phyloP scores from a whole-genome alignment of 2,797 vertebrate species.

The Molossus molossus region DNA sequence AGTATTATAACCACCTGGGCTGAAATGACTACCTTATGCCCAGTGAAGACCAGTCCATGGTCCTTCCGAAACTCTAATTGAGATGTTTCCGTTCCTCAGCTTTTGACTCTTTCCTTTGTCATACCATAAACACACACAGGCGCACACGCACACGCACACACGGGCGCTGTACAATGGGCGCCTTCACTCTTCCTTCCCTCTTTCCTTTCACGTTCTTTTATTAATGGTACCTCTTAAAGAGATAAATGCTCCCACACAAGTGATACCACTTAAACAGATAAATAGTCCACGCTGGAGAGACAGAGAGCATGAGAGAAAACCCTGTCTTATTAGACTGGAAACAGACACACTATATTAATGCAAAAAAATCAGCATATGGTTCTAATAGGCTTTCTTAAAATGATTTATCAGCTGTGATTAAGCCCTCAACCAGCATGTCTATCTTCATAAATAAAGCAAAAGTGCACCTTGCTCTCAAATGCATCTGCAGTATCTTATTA shows the following conservation, averaged over 20 bases:
- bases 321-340: constrained; percentile 89
- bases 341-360: constrained; percentile 90
- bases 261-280: constrained; percentile 89
- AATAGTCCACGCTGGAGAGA: constrained; percentile 85
- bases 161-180: neutral
- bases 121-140: constrained; percentile 70
- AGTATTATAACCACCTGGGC: constrained; percentile 90
- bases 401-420: constrained; percentile 93
- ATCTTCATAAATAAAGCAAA: constrained; percentile 93
- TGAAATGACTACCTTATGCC: constrained; percentile 90
- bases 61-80: constrained; percentile 81
- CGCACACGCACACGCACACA: no score
- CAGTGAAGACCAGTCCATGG: constrained; percentile 47
- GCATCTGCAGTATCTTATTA: constrained; percentile 90
- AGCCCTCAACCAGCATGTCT: constrained; percentile 90
- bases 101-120: constrained; percentile 77
- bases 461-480: constrained; percentile 92
- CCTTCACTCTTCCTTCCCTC: neutral
- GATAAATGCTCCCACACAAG: constrained; percentile 86
- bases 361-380: constrained; percentile 92
- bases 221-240: constrained; percentile 82
- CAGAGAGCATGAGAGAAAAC: constrained; percentile 73
- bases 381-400: constrained; percentile 91
- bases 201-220: constrained; percentile 84
- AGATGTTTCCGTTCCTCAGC: constrained; percentile 82